phyloP scores from a whole-genome alignment of 2,888 invertebrate genomes.

The Leptopilina drosophilae region DNA sequence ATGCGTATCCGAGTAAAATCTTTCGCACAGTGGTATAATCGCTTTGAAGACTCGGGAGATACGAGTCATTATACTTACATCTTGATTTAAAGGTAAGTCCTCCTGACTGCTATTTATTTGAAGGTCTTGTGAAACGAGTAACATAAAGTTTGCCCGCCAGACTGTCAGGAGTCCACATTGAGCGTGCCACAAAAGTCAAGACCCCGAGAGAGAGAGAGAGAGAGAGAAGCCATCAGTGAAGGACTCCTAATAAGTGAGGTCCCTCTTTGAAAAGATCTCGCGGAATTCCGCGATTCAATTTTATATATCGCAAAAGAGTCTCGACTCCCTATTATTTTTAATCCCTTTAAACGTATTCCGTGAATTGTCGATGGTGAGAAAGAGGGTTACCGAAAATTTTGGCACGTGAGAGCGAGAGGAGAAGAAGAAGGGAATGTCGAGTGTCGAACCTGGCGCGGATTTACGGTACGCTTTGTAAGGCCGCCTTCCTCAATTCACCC shows the following conservation, averaged over 20 bases:
- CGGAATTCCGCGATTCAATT: constrained; percentile 59
- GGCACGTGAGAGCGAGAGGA: constrained; percentile 44
- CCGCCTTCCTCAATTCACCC: constrained; percentile 77
- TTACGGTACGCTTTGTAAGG: constrained; percentile 77
- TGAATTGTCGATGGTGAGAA: constrained; percentile 49
- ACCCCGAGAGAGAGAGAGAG: background rate
- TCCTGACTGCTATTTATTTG: constrained; percentile 38
- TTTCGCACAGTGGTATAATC: constrained; percentile 37
- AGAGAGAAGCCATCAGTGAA: constrained; percentile 12
- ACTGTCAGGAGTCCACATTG: constrained; percentile 35
- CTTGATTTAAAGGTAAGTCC: constrained; percentile 38
- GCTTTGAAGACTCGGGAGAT: constrained; percentile 18
- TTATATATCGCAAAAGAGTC: constrained; percentile 44
- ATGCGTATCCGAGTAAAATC: constrained; percentile 27
- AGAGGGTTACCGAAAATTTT: constrained; percentile 42
- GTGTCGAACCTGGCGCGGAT: constrained; percentile 76
- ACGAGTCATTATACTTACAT: constrained; percentile 40
- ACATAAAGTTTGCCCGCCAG: constrained; percentile 38
- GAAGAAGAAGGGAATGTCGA: constrained; percentile 74
- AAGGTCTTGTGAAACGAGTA: constrained; percentile 39
- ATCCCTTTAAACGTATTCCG: constrained; percentile 65
- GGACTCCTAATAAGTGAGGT: constrained; percentile 45
- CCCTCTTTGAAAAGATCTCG: constrained; percentile 54
- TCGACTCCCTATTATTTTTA: constrained; percentile 71
- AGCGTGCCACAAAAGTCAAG: constrained; percentile 31